A percentile compares a stretch with the other conserved stretches of the same genome.
Evolutionary conservation across 2,113 vertebrate species (phyloP).

Genomic region (Scomber scombrus): DNA sequence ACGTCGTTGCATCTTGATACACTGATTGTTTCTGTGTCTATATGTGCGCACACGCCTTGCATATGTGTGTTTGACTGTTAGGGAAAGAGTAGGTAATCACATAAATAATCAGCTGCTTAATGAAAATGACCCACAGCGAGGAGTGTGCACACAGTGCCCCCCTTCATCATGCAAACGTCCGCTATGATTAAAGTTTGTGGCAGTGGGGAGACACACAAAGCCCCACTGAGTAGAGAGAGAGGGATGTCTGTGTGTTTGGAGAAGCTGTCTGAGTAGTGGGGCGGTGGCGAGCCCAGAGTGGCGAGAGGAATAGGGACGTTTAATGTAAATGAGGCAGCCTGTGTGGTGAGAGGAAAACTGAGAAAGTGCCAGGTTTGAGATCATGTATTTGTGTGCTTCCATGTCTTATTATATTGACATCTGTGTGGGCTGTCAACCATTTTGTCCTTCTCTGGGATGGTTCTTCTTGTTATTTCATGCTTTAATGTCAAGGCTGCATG

Average conservation of each 20-base stretch:
- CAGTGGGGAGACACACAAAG: conserved; percentile 42
- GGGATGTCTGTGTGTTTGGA: conserved; percentile 19
- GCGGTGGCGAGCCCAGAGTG: conserved; percentile 21
- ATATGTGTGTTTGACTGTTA: conserved; percentile 41
- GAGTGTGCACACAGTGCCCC: conserved; percentile 8
- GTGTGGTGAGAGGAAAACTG: conserved; percentile 36
- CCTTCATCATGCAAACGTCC: conserved; percentile 53
- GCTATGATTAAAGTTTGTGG: conserved; percentile 66
- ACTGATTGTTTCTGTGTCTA: conserved; percentile 37
- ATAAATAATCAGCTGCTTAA: conserved; percentile 70
- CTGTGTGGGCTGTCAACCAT: conserved; percentile 20
- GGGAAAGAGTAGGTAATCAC: conserved; percentile 47
- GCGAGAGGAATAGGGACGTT: conserved; percentile 37
- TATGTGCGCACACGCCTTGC: conserved; percentile 29
- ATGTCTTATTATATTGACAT: conserved; percentile 38
- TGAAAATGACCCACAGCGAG: conserved; percentile 73
- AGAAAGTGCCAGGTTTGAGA: conserved; percentile 36
- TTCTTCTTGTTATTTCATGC: neutral
- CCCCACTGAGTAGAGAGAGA: conserved; percentile 1
- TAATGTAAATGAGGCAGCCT: conserved; percentile 52
- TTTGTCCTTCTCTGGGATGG: conserved; percentile 18
- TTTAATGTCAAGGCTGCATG: conserved; percentile 50
- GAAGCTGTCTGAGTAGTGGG: conserved; percentile 34
- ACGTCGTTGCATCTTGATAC: conserved; percentile 15
- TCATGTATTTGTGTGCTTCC: conserved; percentile 21